phyloP scores from a whole-genome alignment of 2,113 vertebrate genomes.

The Chroicocephalus ridibundus region DNA sequence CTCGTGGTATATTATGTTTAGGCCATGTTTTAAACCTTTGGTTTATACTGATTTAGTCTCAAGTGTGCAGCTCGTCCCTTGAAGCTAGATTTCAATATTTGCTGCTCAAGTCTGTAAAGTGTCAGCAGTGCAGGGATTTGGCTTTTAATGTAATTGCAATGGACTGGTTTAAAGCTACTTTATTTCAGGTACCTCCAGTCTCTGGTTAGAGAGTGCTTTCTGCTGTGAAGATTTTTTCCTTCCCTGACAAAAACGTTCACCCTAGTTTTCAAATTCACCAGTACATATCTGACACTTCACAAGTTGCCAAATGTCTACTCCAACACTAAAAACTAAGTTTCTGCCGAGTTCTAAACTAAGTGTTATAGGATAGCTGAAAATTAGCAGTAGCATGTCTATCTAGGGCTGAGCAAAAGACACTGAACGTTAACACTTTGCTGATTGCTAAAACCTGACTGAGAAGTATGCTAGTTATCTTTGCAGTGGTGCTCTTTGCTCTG shows the following conservation, averaged over 20 bases:
- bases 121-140: neutral
- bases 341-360: neutral
- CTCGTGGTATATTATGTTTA: neutral
- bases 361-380: neutral
- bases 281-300: slow-evolving; percentile 39
- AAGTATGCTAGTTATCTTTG: neutral
- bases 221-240: slow-evolving; percentile 11
- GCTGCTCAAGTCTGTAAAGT: neutral
- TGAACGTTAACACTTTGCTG: neutral
- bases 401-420: slow-evolving; percentile 6
- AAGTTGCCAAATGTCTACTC: slow-evolving; percentile 54
- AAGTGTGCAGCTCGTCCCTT: neutral
- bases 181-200: slow-evolving; percentile 15
- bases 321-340: neutral
- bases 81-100: neutral
- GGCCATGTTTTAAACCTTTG: neutral
- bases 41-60: neutral
- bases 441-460: neutral
- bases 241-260: neutral
- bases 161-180: neutral
- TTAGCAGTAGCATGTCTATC: neutral
- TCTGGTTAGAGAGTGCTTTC: slow-evolving; percentile 12
- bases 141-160: neutral
- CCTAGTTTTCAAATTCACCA: slow-evolving; percentile 33
- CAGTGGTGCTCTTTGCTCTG: neutral